Evolutionary conservation across 2,797 vertebrate species (phyloP).

Genomic region (Sebastes iracundus): DNA sequence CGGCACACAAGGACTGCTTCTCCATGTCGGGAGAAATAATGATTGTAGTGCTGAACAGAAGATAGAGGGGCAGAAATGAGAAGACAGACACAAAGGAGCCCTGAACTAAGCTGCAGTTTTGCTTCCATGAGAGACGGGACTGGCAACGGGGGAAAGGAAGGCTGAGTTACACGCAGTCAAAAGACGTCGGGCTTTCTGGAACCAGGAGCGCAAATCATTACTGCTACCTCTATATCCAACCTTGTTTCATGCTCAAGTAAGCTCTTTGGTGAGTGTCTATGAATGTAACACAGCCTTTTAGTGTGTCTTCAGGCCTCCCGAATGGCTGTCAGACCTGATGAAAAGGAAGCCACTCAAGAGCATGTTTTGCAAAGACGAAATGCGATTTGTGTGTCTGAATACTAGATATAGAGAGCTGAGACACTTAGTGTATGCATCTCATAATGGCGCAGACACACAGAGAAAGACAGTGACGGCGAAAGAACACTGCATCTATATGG

Average conservation of each 20-base stretch:
- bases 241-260: conserved; percentile 67
- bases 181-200: conserved; percentile 43
- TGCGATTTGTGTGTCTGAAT: conserved; percentile 53
- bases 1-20: conserved; percentile 19
- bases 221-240: conserved; percentile 49
- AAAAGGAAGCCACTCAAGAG: conserved; percentile 59
- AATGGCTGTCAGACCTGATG: conserved; percentile 62
- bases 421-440: conserved; percentile 42
- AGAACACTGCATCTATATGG: conserved; percentile 1
- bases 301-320: conserved; percentile 42
- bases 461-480: conserved; percentile 2
- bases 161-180: conserved; percentile 36
- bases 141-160: conserved; percentile 31
- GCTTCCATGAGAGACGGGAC: conserved; percentile 20
- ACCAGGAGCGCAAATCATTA: conserved; percentile 53
- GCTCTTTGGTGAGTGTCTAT: conserved; percentile 49
- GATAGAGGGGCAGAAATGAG: conserved; percentile 31
- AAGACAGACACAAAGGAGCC: conserved; percentile 42
- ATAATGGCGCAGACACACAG: conserved; percentile 15
- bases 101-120: conserved; percentile 50
- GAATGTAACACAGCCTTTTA: conserved; percentile 63
- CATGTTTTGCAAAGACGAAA: conserved; percentile 46
- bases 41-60: conserved; percentile 43
- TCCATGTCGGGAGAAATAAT: conserved; percentile 51
- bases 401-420: conserved; percentile 36